Evolutionary conservation across 2,888 invertebrate genomes (phyloP), one percentile per base, ranked within the genome.

Genomic region (Stenoptilia bipunctidactyla): DNA sequence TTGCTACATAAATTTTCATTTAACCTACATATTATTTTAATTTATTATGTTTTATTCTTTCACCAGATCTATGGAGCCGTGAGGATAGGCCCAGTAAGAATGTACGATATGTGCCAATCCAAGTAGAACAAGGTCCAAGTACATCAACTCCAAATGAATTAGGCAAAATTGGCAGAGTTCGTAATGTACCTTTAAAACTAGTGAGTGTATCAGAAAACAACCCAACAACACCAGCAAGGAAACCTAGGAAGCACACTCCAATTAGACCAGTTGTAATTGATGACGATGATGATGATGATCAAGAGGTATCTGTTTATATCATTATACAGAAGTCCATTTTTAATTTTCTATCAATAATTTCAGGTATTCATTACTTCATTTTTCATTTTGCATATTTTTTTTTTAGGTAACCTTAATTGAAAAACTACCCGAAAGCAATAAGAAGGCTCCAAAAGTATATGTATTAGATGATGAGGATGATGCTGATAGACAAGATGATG

Each of bases 131-230:
- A 33, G 66, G 64, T 2, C 74, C 83, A 0, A 80, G 77, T 46
- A 82, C 84, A 9, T 84, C 84, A 2, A 83, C 84, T n/a, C 82
- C 82, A 2, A 66, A 64, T 39, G 67, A 69, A 27, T 37, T 45
- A 10, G 34, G 55, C 8, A 47, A 48, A 9, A 46, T 51, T 3
- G 54, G 49, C 38, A 49, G 65, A 42, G 50, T 60, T 4, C 52
- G 66, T 33, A 50, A 57, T 27, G 58, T 72, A 15, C 76, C 77
- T 1, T 47, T 79, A 15, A 66, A 68, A 45, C 45, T 71, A 2
- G 50, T 72, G n/a, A 61, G 61, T 36, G 43, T 61, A 1, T 50
- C 56, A 1, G 65, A 68, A 43, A 75, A 69, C 54, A 61, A 64
- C 0, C 47, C 61, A 0, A 48, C 56, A 3, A 66, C 70, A 37